These are phyloP conservation scores for Leuctra nigra DNA, from an alignment of 2,888 invertebrate species.

Conservation along the genomic window DNA sequence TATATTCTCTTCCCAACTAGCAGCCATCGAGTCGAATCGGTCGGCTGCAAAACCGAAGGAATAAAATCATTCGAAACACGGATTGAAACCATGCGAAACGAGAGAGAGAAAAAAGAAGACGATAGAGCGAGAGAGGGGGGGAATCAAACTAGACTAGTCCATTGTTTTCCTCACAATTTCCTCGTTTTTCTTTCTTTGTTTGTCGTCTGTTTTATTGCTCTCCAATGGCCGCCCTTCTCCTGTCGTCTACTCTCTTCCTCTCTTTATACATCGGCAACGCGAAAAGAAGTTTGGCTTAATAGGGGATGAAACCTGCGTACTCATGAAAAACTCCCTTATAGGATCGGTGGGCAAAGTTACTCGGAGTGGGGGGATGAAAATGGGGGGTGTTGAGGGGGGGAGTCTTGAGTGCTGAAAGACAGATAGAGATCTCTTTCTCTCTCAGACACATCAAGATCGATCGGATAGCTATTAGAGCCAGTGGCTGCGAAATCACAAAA, in stretches of 20 bases:
- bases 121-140: slow-evolving; percentile 14
- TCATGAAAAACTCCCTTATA: slow-evolving; percentile 19
- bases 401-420: slow-evolving; percentile 15
- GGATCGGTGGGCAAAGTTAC: background rate
- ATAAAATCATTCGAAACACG: background rate
- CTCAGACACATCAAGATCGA: slow-evolving; percentile 34
- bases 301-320: slow-evolving; percentile 39
- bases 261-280: slow-evolving; percentile 24
- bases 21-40: slow-evolving; percentile 9
- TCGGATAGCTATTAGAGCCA: slow-evolving; percentile 41
- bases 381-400: slow-evolving; percentile 15
- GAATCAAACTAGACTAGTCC: background rate
- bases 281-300: slow-evolving; percentile 39
- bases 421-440: background rate
- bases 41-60: background rate
- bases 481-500: slow-evolving; percentile 34
- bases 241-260: too few relatives aligned
- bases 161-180: slow-evolving; percentile 19
- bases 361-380: background rate
- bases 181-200: slow-evolving; percentile 30
- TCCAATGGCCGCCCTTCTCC: slow-evolving; percentile 48
- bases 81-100: background rate
- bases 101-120: background rate
- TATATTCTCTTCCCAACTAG: background rate
- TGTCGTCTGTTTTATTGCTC: slow-evolving; percentile 27